Evolutionary conservation across 2,113 vertebrate genomes (phyloP).

Genomic region (Carassius carassius): DNA sequence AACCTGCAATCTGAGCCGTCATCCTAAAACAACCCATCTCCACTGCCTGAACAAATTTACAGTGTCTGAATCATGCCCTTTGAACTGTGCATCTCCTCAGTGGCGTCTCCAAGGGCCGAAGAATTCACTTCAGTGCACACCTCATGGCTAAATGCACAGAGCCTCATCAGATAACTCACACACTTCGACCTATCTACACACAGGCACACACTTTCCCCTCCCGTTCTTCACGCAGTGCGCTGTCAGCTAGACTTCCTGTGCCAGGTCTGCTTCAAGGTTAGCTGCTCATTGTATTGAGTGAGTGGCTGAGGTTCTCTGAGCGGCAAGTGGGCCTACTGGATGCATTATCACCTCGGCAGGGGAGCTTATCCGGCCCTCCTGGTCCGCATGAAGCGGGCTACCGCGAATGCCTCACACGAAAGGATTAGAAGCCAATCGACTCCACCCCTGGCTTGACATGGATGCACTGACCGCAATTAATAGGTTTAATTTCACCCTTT

Average conservation of each 20-base stretch:
- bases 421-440: slow-evolving; percentile 61
- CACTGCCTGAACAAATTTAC: slow-evolving; percentile 9
- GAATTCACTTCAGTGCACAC: slow-evolving; percentile 50
- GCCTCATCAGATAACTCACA: slow-evolving; percentile 25
- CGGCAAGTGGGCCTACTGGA: slow-evolving; percentile 57
- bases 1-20: slow-evolving; percentile 51
- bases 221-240: slow-evolving; percentile 18
- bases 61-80: slow-evolving; percentile 33
- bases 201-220: slow-evolving; percentile 22
- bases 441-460: slow-evolving; percentile 69
- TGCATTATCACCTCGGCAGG: slow-evolving; percentile 75
- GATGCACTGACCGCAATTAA: slow-evolving; percentile 68
- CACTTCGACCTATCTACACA: slow-evolving; percentile 22
- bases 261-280: slow-evolving; percentile 72
- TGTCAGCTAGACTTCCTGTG: slow-evolving; percentile 35
- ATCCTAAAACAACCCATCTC: slow-evolving; percentile 41
- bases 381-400: neutral
- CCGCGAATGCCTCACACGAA: neutral
- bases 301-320: slow-evolving; percentile 49
- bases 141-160: slow-evolving; percentile 46
- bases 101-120: slow-evolving; percentile 33
- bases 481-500: slow-evolving; percentile 71
- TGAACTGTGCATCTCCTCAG: slow-evolving; percentile 50
- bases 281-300: slow-evolving; percentile 72
- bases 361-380: slow-evolving; percentile 15